These are phyloP conservation scores for Drosophila baimaii DNA, from an alignment of 1,140 invertebrate genomes.

Conservation along the genomic window DNA sequence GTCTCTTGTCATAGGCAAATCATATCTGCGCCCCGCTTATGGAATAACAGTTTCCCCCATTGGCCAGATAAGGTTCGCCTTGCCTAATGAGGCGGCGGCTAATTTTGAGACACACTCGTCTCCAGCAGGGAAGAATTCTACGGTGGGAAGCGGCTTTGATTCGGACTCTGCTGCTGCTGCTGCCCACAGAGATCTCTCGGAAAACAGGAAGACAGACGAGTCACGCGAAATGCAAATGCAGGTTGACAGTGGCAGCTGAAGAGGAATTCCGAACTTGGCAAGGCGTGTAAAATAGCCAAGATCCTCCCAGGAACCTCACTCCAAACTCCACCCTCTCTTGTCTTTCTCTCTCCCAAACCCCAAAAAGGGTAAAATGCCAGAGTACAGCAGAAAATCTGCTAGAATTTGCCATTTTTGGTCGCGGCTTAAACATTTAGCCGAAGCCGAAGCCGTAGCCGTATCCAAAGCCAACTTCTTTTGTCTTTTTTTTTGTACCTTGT, in stretches of 20 bases:
- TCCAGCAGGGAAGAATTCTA: conserved; percentile 3
- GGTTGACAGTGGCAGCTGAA: conserved; percentile 57
- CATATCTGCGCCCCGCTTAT: conserved; percentile 56
- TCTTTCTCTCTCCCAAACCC: conserved; percentile 6
- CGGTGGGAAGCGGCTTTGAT: conserved; percentile 58
- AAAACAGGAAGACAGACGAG: conserved; percentile 38
- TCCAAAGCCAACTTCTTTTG: conserved; percentile 7
- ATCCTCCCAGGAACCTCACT: conserved; percentile 4
- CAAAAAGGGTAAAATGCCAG: conserved; percentile 72
- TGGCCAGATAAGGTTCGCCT: conserved; percentile 61
- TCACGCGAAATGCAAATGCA: conserved; percentile 80
- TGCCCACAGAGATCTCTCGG: conserved; percentile 33
- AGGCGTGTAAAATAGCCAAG: conserved; percentile 62
- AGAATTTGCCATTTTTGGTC: conserved; percentile 75
- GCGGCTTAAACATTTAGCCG: conserved; percentile 63
- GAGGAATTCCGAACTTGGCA: conserved; percentile 43
- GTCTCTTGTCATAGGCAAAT: conserved; percentile 74
- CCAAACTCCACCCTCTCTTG: background rate
- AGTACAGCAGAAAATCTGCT: conserved; percentile 70
- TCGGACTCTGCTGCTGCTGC: conserved; percentile 26
- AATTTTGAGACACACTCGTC: conserved; percentile 56
- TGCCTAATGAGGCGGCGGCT: conserved; percentile 73
- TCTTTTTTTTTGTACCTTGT: background rate
- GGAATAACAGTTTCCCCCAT: conserved; percentile 34
- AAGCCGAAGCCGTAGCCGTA: background rate